Evolutionary conservation across 2,888 invertebrate genomes (phyloP).

Genomic region (Cheiracanthium punctorium): DNA sequence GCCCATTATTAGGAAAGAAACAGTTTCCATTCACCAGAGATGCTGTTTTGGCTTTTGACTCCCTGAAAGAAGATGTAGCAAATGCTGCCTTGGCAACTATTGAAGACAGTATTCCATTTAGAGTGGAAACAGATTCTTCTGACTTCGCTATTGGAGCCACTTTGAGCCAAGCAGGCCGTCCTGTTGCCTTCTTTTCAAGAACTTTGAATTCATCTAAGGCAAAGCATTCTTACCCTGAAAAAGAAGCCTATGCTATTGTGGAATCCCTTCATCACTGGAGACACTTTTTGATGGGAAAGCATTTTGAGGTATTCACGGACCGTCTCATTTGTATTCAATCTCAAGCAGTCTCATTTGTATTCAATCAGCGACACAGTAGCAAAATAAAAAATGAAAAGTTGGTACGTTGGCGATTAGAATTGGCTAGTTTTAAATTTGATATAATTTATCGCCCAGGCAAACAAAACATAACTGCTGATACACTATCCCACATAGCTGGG

Average conservation of each 20-base stretch:
- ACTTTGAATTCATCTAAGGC: neutral
- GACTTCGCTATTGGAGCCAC: neutral
- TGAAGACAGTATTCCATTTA: too few species aligned
- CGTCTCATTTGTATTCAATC: too few species aligned
- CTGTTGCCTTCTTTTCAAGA: neutral
- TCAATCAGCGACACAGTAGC: conserved; percentile 40
- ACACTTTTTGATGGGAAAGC: conserved; percentile 48
- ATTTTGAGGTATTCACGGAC: conserved; percentile 70
- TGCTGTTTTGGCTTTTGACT: too few species aligned
- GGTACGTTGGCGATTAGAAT: conserved; percentile 67
- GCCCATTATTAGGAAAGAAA: neutral
- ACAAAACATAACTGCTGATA: conserved; percentile 56
- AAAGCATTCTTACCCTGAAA: neutral
- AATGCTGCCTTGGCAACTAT: too few species aligned
- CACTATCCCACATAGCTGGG: conserved; percentile 42
- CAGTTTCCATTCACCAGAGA: neutral
- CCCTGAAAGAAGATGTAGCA: too few species aligned
- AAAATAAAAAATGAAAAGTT: conserved; percentile 72
- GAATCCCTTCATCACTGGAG: conserved; percentile 33
- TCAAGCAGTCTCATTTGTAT: conserved; percentile 65
- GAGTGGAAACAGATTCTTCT: neutral
- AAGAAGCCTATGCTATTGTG: too few species aligned
- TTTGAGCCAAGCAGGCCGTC: neutral
- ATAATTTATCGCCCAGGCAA: conserved; percentile 63
- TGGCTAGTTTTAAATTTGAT: conserved; percentile 58